Base-by-base conservation (phyloP, 2,888 invertebrate genomes). In the Trichopria drosophilae region DNA sequence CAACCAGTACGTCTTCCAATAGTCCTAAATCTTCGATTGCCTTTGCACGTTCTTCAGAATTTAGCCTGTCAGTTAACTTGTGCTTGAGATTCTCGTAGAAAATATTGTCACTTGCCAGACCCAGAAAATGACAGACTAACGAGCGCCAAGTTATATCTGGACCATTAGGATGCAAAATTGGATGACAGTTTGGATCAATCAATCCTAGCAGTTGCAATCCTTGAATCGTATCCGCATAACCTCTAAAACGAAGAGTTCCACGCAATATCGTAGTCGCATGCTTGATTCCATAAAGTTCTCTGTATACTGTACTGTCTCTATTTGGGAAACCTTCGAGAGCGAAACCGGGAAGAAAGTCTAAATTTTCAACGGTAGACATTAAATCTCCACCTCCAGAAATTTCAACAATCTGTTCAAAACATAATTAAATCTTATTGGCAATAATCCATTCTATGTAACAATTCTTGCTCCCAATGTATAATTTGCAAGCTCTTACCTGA, bases 261-360 rank as follows among this genome's bases (percentile, higher is more conserved):
- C 99, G 80, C 42, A 99, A 79, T 64, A 99, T 81, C 0, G 98
- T 98, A 53, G 87, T 84, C 0, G 93, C 90, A 64, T 91, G 88
- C 9, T 84, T 80, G 51, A 99, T 87, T 3, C 93, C 93, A 72
- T 99, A 99, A 0, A 91, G 80, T 37, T 88, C 82, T 1, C 86
- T 83, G 71, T 99, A 99, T 28, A 85, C 81, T 0, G 91, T 90
- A 46, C 97, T 97, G 74, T 99, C 98, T 51, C 99, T 81, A 78
- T 98, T 99, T 0, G 98, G 95, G 70, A 91, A 97, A 0, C 97
- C 97, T 79, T 98, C 97, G 44, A 98, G 80, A 10, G 93, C 90
- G 69, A 98, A 95, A 1, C 98, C 99, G 0, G 98, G 98, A 45
- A 99, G 79, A 76, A 98, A 99, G 71, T 92, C 86, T 43, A 97